A percentile compares a stretch with the other conserved stretches of the same genome.
Conservation (phyloP, 2,888 invertebrate species). For the Pimpla rufipes region DNA sequence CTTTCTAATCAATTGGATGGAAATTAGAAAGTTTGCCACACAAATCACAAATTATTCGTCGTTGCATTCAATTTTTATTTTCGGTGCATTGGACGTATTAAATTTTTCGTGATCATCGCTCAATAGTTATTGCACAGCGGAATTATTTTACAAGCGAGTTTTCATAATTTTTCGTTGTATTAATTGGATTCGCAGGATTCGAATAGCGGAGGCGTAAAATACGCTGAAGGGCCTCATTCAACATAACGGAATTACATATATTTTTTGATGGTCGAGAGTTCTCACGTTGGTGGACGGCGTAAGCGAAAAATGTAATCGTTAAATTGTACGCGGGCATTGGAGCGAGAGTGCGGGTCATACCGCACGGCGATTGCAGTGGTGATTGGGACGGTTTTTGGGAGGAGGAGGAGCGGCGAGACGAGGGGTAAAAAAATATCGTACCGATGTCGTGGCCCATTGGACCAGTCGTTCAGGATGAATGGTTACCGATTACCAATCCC, state of each 20-base stretch:
- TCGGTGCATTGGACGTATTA: no score
- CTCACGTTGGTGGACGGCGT: neutral
- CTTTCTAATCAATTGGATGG: no score
- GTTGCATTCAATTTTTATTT: no score
- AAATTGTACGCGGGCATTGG: constrained; percentile 18
- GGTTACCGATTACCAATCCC: constrained; percentile 68
- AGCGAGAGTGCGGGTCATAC: constrained; percentile 2
- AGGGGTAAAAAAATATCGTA: constrained; percentile 36
- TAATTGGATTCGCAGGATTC: no score
- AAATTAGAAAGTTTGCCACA: no score
- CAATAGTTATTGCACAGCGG: no score
- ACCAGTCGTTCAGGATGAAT: constrained; percentile 63
- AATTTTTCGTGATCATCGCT: no score
- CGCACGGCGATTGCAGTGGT: constrained; percentile 27
- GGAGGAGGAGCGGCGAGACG: neutral
- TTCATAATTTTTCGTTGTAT: no score
- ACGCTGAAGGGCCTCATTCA: no score
- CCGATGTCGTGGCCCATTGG: constrained; percentile 59
- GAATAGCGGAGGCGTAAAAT: no score
- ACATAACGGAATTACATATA: neutral
- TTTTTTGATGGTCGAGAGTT: neutral
- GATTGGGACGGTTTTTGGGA: constrained; percentile 24
- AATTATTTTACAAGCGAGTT: no score
- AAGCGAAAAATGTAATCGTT: constrained; percentile 23
- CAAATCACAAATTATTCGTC: no score